Conservation (phyloP, 30 jellyfish, hydroid and myxozoan genomes). For the Aurelia sp. region DNA sequence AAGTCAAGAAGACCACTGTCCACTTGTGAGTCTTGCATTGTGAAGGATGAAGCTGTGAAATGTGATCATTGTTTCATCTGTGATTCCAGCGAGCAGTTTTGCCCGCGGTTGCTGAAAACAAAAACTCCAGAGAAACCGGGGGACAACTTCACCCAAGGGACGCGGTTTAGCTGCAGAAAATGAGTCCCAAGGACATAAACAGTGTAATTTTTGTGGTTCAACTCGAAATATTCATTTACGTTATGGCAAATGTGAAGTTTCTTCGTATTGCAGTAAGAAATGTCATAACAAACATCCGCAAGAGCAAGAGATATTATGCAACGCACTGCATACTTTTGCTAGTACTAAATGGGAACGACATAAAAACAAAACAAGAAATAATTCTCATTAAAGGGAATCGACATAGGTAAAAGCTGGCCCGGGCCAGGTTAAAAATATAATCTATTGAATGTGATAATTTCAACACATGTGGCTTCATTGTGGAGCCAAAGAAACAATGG, state of each 20-base stretch:
- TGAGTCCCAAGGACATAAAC: conserved; percentile 30
- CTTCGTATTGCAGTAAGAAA: conserved; percentile 20
- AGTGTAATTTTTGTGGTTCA: conserved; percentile 49
- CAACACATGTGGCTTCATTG: no score
- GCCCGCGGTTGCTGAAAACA: conserved; percentile 28
- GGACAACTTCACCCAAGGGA: conserved; percentile 49
- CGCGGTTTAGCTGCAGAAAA: conserved; percentile 31
- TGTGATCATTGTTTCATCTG: conserved; percentile 39
- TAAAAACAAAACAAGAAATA: background rate
- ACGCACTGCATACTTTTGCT: conserved; percentile 34
- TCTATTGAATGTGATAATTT: no score
- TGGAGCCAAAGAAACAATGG: no score
- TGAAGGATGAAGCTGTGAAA: background rate
- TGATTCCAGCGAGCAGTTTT: conserved; percentile 34
- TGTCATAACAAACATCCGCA: conserved; percentile 42
- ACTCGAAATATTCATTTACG: conserved; percentile 6
- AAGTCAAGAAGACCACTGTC: background rate
- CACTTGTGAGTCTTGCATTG: background rate
- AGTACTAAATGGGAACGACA: background rate
- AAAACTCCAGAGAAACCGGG: conserved; percentile 38
- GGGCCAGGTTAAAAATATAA: no score
- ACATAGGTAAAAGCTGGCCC: no score
- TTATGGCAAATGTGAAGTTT: conserved; percentile 11
- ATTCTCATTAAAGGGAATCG: no score
- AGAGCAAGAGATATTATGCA: conserved; percentile 11